Evolutionary conservation across 1,140 invertebrate genomes (phyloP).

Genomic region (Trichonephila inaurata): DNA sequence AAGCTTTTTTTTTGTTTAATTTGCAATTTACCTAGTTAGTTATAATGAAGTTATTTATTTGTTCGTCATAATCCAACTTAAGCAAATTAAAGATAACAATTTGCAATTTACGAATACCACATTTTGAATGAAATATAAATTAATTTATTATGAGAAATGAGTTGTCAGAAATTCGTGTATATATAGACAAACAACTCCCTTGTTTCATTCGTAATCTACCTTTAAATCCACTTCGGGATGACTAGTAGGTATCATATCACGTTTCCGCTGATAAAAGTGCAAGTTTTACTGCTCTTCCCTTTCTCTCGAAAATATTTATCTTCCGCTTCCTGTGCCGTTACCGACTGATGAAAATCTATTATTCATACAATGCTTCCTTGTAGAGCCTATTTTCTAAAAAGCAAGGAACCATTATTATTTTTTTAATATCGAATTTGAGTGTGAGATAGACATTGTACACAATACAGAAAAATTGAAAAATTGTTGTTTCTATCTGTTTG

Average conservation of each 20-base stretch:
- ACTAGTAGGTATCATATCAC: not conserved
- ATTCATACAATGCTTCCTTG: not conserved
- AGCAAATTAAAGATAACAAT: too few species aligned
- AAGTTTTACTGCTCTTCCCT: slow-evolving; percentile 58
- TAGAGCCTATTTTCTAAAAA: not conserved
- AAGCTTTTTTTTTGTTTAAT: too few species aligned
- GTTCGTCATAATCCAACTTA: too few species aligned
- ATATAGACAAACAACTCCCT: not conserved
- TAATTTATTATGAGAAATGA: not conserved
- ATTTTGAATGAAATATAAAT: not conserved
- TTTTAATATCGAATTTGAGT: not conserved
- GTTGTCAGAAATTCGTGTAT: not conserved
- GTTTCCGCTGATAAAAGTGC: slow-evolving; percentile 17
- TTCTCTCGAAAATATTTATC: not conserved
- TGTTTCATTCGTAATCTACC: not conserved
- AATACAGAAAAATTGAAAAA: too few species aligned
- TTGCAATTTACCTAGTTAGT: too few species aligned
- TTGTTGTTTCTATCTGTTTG: not conserved
- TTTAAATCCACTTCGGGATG: not conserved
- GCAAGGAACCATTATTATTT: not conserved
- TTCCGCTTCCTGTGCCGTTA: not conserved
- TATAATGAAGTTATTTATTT: too few species aligned
- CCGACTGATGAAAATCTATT: slow-evolving; percentile 1
- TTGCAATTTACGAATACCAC: too few species aligned
- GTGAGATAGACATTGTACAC: too few species aligned